These are phyloP conservation scores for rat (Rattus norvegicus) DNA, from an alignment of 2,113 vertebrate species.

Conservation along the genomic window DNA sequence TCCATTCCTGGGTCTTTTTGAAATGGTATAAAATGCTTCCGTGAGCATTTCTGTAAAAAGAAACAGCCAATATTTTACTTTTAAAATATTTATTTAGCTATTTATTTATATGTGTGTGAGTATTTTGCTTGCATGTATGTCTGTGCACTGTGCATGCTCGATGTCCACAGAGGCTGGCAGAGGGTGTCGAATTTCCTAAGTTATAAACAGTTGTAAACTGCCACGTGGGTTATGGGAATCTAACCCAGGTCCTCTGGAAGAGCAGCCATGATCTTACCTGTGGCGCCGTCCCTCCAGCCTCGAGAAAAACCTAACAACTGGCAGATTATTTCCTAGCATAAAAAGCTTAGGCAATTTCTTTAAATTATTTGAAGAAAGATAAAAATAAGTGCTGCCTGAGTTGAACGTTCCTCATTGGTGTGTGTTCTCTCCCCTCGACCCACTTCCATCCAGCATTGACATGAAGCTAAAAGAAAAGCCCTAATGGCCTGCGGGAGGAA, in stretches of 20 bases:
- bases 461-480: constrained; percentile 85
- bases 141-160: background rate
- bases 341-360: constrained; percentile 57
- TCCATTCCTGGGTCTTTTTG: constrained; percentile 18
- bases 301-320: background rate
- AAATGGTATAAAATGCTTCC: constrained; percentile 73
- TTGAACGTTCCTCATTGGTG: background rate
- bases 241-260: background rate
- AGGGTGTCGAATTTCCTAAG: background rate
- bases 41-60: constrained; percentile 25
- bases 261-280: background rate
- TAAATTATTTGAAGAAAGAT: background rate
- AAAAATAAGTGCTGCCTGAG: background rate
- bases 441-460: constrained; percentile 79
- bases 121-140: background rate
- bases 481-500: constrained; percentile 60
- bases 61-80: background rate
- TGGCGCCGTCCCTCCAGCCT: background rate
- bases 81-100: background rate
- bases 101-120: background rate
- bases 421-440: background rate
- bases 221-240: background rate
- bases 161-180: background rate
- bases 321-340: background rate
- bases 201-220: background rate